Conservation (phyloP, 1,140 invertebrate genomes). For the Hirudo medicinalis region DNA sequence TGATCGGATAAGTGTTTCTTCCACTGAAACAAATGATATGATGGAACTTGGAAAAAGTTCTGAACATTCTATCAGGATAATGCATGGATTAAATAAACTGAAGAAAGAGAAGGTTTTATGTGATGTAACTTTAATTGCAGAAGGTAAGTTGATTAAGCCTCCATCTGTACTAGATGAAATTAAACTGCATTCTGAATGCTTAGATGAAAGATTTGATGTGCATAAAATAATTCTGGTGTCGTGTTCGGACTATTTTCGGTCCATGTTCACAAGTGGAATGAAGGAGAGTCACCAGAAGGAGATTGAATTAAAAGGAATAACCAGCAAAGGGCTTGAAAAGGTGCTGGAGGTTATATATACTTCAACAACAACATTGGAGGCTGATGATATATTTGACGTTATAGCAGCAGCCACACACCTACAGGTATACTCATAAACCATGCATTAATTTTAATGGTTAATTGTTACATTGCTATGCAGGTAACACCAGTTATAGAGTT, state of each 20-base stretch:
- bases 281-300: conserved; percentile 37
- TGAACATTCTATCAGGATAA: conserved; percentile 40
- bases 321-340: conserved; percentile 38
- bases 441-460: conserved; percentile 10
- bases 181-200: background rate
- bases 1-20: conserved; percentile 1
- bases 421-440: conserved; percentile 28
- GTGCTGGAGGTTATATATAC: conserved; percentile 40
- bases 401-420: conserved; percentile 40
- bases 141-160: conserved; percentile 31
- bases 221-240: conserved; percentile 40
- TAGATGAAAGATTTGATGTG: conserved; percentile 35
- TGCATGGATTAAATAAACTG: conserved; percentile 38
- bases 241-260: conserved; percentile 40
- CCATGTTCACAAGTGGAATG: conserved; percentile 41
- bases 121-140: conserved; percentile 41
- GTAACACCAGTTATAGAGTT: conserved; percentile 40
- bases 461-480: background rate
- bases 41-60: conserved; percentile 30
- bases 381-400: conserved; percentile 41
- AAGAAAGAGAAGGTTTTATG: conserved; percentile 39
- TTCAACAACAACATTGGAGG: conserved; percentile 39
- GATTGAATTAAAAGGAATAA: conserved; percentile 40
- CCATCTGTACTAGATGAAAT: background rate
- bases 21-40: background rate